Conservation (phyloP, 1,140 invertebrate genomes). For the Hesperophylax magnus region DNA sequence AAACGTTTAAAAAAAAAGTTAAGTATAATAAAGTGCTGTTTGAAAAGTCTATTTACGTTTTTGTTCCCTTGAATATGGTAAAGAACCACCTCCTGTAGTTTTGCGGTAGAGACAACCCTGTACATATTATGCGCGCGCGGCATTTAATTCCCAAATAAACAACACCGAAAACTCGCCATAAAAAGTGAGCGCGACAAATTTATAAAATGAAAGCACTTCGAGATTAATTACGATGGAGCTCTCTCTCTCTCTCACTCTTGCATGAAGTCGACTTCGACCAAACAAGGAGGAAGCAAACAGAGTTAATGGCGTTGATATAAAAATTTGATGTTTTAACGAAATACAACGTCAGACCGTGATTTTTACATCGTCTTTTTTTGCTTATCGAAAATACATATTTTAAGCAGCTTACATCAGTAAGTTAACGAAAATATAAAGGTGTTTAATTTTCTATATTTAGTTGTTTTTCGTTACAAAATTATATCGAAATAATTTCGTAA, state of each 20-base stretch:
- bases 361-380: constrained; percentile 8
- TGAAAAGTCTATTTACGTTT: too few species aligned
- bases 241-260: not conserved
- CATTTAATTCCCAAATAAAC: constrained; percentile 48
- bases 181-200: constrained; percentile 46
- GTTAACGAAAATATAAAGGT: not conserved
- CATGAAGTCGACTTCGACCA: not conserved
- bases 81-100: too few species aligned
- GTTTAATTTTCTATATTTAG: not conserved
- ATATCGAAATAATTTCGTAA: not conserved
- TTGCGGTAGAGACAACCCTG: not conserved
- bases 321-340: not conserved
- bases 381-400: constrained; percentile 16
- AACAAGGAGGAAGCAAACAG: not conserved
- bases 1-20: too few species aligned
- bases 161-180: constrained; percentile 34
- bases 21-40: too few species aligned
- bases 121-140: not conserved
- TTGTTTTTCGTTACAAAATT: not conserved
- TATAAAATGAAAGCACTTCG: constrained; percentile 29
- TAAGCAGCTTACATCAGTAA: constrained; percentile 1
- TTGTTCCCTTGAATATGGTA: too few species aligned
- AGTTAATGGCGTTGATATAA: not conserved
- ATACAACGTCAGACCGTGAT: not conserved
- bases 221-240: constrained; percentile 33